Evolutionary conservation across 92 coral and sea anemone genomes (phyloP).

Genomic region (Umimayanthus kanabou): DNA sequence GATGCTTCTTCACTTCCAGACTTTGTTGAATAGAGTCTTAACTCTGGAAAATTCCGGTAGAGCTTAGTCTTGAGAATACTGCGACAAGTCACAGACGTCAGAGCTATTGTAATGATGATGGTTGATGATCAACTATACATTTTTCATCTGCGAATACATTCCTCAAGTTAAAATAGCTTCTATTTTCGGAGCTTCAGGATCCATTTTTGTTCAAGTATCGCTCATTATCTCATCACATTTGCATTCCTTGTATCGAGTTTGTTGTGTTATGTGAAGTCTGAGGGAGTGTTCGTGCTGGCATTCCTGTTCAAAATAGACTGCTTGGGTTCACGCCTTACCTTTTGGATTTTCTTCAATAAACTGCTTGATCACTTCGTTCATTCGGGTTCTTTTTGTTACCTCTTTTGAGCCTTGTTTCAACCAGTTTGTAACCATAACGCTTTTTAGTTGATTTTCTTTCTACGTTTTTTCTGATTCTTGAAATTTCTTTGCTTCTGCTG

Average conservation of each 20-base stretch:
- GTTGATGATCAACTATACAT: neutral
- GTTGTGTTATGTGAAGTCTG: neutral
- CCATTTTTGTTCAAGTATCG: neutral
- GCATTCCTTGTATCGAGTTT: neutral
- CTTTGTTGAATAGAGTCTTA: neutral
- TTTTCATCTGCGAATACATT: neutral
- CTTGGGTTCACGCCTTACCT: neutral
- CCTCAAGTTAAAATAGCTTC: neutral
- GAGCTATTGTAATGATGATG: neutral
- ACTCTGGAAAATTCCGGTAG: neutral
- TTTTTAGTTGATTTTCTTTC: neutral
- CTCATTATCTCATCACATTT: slow-evolving; percentile 10
- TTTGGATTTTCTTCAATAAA: neutral
- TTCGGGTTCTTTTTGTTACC: neutral
- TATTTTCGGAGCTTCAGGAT: slow-evolving; percentile 22
- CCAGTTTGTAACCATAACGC: neutral
- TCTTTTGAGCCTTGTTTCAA: neutral
- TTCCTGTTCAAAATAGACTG: neutral
- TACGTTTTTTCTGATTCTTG: neutral
- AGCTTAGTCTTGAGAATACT: neutral
- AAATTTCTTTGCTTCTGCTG: neutral
- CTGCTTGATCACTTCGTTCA: neutral
- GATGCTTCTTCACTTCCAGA: neutral
- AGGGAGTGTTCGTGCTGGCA: slow-evolving; percentile 19
- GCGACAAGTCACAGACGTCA: neutral